These are phyloP conservation scores for Agrenia bidenticulata DNA, from an alignment of 2,888 invertebrate species.

Conservation along the genomic window DNA sequence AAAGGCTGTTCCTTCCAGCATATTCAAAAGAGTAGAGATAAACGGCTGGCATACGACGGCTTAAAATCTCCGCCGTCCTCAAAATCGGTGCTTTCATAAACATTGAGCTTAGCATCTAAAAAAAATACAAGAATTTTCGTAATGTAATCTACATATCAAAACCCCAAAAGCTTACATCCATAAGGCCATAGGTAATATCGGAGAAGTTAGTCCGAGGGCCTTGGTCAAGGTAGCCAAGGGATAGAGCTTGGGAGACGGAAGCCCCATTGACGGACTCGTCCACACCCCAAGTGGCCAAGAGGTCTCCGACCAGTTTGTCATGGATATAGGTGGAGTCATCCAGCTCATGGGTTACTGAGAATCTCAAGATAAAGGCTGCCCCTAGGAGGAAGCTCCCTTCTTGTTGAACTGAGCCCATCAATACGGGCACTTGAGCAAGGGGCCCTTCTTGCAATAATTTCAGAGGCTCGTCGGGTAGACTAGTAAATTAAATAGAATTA, in stretches of 20 bases:
- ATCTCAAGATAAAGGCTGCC: constrained; percentile 25
- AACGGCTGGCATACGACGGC: constrained; percentile 31
- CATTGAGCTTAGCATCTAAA: constrained; percentile 37
- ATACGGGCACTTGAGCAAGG: constrained; percentile 33
- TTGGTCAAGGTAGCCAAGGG: constrained; percentile 21
- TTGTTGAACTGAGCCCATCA: constrained; percentile 40
- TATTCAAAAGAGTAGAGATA: constrained; percentile 49
- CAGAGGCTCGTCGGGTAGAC: constrained; percentile 32
- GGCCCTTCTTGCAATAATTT: constrained; percentile 26
- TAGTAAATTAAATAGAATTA: too few species aligned
- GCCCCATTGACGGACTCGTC: constrained; percentile 33
- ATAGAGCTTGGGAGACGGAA: constrained; percentile 29
- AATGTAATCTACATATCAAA: too few species aligned
- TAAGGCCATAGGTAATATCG: constrained; percentile 28
- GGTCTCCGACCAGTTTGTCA: constrained; percentile 28
- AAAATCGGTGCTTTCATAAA: constrained; percentile 46
- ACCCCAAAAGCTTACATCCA: constrained; percentile 44
- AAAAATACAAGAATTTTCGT: background rate
- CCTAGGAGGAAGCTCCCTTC: constrained; percentile 38
- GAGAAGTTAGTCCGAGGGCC: constrained; percentile 26
- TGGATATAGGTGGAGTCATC: constrained; percentile 29
- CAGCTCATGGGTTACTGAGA: constrained; percentile 17
- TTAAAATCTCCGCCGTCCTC: constrained; percentile 43
- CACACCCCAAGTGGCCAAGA: constrained; percentile 30
- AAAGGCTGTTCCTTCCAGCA: constrained; percentile 31